Base-by-base conservation (phyloP, 1,140 invertebrate genomes). In the Druon quercuslanigerum region DNA sequence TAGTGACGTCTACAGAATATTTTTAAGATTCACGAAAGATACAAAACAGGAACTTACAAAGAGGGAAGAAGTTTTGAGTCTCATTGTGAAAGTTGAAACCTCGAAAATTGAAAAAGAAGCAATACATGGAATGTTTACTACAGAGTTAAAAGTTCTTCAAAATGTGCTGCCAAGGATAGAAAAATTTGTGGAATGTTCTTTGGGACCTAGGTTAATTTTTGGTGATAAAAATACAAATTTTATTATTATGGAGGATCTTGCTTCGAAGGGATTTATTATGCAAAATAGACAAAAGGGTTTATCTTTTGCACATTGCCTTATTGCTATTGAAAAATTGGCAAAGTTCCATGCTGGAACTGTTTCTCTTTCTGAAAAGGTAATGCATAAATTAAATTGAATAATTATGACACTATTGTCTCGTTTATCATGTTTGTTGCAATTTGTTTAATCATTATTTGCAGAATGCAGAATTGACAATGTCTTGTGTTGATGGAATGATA, bases 341-440 rank as follows among this genome's bases (percentile, higher is more conserved):
- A 66, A 66, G n/a, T 66, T 66, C n/a, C 60, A 66, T 40, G 60
- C 60, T n/a, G 60, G 33, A 40, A 66, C 60, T n/a, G 60, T 66
- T 9, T 13, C 25, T 5, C 60, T 66, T 40, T n/a, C 25, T 40
- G 60, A 66, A 66, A 40, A 66, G 14, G 60, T 46, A 46, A 54
- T 54, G 8, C 8, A 19, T 9, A n/a, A 19, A 7, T n/a, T 19
- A 33, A 33, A 33, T 3, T 33, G 3, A 33, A 33, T 33, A 33
- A 3, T 33, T 33, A 5, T 33, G 5, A 33, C 5, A 3, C 0
- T 33, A 33, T 46, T 46, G 1, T 46, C 11, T 46, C 6, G n/a
- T 3, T 17, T 9, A 54, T 17, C 17, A 19, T 54, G 6, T 9
- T n/a, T 5, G 6, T 20, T 11, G 20, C 2, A 57, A 3, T 33